These are phyloP conservation scores for Sebastes flavidus DNA, from an alignment of 2,797 vertebrate genomes.

Conservation along the genomic window DNA sequence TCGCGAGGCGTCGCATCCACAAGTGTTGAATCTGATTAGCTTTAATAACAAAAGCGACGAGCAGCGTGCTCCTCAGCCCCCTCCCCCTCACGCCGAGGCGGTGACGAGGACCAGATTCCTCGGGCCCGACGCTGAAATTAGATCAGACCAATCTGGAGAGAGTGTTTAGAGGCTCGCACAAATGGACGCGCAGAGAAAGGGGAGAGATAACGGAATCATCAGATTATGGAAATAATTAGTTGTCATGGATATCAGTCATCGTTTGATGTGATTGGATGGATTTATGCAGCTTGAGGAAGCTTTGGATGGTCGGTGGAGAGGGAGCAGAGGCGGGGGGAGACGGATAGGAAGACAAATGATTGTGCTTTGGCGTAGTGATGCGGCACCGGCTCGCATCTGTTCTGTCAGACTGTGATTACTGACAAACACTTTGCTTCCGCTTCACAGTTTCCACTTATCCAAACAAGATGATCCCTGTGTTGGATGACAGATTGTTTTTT, in stretches of 20 bases:
- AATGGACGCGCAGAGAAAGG: constrained; percentile 35
- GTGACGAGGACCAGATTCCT: constrained; percentile 71
- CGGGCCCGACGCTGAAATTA: constrained; percentile 59
- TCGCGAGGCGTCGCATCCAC: neutral
- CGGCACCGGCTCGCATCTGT: constrained; percentile 40
- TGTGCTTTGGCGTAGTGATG: constrained; percentile 27
- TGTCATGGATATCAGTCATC: constrained; percentile 61
- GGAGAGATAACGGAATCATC: constrained; percentile 59
- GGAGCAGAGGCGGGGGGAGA: neutral
- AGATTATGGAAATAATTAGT: constrained; percentile 71
- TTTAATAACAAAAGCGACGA: constrained; percentile 16
- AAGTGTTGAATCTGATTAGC: constrained; percentile 46
- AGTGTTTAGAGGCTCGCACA: constrained; percentile 48
- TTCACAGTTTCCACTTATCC: constrained; percentile 39
- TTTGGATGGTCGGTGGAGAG: neutral
- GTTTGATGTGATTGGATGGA: constrained; percentile 45
- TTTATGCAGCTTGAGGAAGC: constrained; percentile 38
- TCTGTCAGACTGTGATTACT: constrained; percentile 56
- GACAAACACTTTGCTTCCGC: constrained; percentile 36
- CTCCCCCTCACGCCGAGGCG: constrained; percentile 5
- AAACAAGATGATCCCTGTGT: neutral
- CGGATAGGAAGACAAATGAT: neutral
- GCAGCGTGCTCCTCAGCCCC: constrained; percentile 11
- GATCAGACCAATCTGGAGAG: constrained; percentile 67
- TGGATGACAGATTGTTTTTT: neutral